Evolutionary conservation across 1,140 invertebrate species (phyloP).

Genomic region (Pseudomyrmex flavicornis): DNA sequence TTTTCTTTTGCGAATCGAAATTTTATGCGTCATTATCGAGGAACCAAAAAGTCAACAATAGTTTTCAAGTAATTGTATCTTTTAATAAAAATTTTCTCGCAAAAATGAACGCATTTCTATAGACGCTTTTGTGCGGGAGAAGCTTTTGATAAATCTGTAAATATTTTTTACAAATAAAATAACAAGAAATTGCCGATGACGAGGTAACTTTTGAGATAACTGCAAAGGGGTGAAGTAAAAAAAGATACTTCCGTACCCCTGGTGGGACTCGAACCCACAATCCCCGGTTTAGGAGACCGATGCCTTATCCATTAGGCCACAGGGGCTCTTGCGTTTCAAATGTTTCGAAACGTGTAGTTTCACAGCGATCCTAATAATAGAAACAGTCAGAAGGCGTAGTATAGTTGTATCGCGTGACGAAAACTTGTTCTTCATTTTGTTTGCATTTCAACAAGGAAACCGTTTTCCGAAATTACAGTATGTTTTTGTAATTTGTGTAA

Average conservation of each 20-base stretch:
- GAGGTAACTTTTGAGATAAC: not conserved
- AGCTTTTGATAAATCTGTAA: not conserved
- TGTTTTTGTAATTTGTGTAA: slow-evolving; percentile 2
- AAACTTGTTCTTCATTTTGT: no score
- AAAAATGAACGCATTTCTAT: no score
- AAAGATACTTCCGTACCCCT: slow-evolving; percentile 76
- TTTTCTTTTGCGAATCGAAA: not conserved
- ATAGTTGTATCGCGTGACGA: no score
- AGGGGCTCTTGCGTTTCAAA: slow-evolving; percentile 54
- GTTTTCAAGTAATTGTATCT: no score
- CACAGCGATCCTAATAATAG: not conserved
- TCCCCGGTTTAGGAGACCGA: slow-evolving; percentile 81
- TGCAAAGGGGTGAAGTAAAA: slow-evolving; percentile 20
- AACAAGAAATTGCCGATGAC: not conserved
- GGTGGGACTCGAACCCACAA: slow-evolving; percentile 81
- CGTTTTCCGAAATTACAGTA: not conserved
- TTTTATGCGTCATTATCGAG: no score
- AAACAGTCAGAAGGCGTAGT: no score
- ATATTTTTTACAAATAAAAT: not conserved
- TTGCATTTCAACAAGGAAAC: slow-evolving; percentile 13
- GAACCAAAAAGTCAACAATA: no score
- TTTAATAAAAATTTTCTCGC: no score
- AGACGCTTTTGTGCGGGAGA: no score
- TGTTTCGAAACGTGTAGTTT: not conserved
- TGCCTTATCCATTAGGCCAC: slow-evolving; percentile 82